Evolutionary conservation across 2,113 vertebrate species (phyloP).

Genomic region (Oncorhynchus kisutch): DNA sequence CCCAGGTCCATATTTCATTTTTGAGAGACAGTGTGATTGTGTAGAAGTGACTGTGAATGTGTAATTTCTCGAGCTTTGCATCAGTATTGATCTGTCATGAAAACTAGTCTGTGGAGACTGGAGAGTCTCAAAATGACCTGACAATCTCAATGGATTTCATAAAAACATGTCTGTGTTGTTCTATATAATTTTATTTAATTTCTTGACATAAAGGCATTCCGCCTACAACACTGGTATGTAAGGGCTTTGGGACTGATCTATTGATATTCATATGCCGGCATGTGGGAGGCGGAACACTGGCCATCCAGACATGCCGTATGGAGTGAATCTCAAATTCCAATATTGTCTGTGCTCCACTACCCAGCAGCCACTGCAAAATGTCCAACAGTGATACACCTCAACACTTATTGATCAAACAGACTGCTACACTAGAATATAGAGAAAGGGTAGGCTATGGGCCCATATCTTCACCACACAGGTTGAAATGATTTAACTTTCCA

Average conservation of each 20-base stretch:
- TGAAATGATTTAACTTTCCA: too few species aligned
- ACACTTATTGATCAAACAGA: slow-evolving; percentile 31
- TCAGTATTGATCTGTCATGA: not conserved
- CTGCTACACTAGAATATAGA: slow-evolving; percentile 12
- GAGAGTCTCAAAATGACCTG: too few species aligned
- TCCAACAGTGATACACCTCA: slow-evolving; percentile 14
- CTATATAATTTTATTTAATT: not conserved
- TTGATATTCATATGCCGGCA: not conserved
- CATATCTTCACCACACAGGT: too few species aligned
- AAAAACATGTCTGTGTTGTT: not conserved
- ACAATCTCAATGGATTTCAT: not conserved
- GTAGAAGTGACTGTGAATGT: slow-evolving; percentile 4
- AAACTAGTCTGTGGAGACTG: too few species aligned
- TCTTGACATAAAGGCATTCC: not conserved
- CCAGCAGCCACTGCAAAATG: not conserved
- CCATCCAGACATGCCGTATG: not conserved
- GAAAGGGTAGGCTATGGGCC: not conserved
- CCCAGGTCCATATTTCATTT: slow-evolving; percentile 15
- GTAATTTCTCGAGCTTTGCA: not conserved
- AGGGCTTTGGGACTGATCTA: not conserved
- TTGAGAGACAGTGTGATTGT: slow-evolving; percentile 9
- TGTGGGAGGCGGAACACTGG: not conserved
- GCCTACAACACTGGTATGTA: not conserved
- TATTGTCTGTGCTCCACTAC: not conserved
- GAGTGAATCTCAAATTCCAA: not conserved